These are phyloP conservation scores for Thermophis baileyi DNA, from an alignment of 2,113 vertebrate genomes.

Conservation along the genomic window DNA sequence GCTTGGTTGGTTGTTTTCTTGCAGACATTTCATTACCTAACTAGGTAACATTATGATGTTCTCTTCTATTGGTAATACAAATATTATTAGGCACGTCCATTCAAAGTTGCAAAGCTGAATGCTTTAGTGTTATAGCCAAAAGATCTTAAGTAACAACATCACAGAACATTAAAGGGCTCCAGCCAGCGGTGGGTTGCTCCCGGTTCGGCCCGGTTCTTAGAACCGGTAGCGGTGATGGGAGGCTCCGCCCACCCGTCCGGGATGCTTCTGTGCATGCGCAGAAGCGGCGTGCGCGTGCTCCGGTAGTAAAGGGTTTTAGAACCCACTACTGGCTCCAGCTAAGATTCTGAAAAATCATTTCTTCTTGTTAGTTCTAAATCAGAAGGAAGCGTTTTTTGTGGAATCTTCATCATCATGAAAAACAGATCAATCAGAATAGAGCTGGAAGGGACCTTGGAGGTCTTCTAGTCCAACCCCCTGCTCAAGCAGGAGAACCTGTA, in stretches of 20 bases:
- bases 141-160: not conserved
- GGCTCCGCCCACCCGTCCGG: too few species aligned
- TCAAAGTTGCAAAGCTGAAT: not conserved
- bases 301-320: too few species aligned
- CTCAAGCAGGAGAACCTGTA: too few species aligned
- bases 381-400: not conserved
- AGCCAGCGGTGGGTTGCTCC: too few species aligned
- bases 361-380: not conserved
- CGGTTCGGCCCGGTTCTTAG: too few species aligned
- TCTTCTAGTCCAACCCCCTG: too few species aligned
- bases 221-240: too few species aligned
- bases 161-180: not conserved
- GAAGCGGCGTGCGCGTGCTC: too few species aligned
- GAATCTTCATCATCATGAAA: not conserved
- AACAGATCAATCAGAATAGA: not conserved
- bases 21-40: not conserved
- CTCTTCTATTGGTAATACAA: not conserved
- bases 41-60: not conserved
- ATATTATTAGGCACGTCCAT: not conserved
- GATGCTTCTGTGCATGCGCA: too few species aligned
- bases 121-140: not conserved
- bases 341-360: not conserved
- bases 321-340: too few species aligned
- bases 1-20: not conserved
- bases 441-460: too few species aligned